Conservation (phyloP, 2,888 invertebrate species). For the Diarsia mendica region DNA sequence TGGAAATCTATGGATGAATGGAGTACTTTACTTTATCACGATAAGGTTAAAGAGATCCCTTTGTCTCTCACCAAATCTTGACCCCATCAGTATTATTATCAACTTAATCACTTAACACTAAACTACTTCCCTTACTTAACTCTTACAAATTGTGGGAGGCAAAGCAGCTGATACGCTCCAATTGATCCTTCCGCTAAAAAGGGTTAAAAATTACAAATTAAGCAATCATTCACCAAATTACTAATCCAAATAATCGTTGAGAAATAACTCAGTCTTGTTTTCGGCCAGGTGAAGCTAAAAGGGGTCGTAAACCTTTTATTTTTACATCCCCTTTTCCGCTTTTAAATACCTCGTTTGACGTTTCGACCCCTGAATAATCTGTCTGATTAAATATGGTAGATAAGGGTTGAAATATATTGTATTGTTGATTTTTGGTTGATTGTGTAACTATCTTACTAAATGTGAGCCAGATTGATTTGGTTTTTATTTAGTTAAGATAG, state of each 20-base stretch:
- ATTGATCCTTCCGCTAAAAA: slow-evolving; percentile 36
- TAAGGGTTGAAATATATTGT: slow-evolving; percentile 67
- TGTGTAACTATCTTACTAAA: slow-evolving; percentile 24
- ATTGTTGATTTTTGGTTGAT: slow-evolving; percentile 56
- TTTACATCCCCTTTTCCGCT: slow-evolving; percentile 72
- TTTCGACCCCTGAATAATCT: slow-evolving; percentile 69
- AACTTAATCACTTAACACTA: slow-evolving; percentile 24
- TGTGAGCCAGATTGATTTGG: neutral
- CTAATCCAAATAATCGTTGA: slow-evolving; percentile 57
- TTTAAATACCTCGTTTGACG: slow-evolving; percentile 55
- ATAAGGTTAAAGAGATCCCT: neutral
- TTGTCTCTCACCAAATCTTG: neutral
- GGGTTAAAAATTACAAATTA: slow-evolving; percentile 63
- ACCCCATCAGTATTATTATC: neutral
- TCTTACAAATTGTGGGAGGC: slow-evolving; percentile 52
- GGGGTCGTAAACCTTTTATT: slow-evolving; percentile 62
- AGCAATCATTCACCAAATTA: slow-evolving; percentile 59
- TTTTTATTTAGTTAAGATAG: neutral
- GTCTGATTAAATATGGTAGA: slow-evolving; percentile 76
- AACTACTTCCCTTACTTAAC: slow-evolving; percentile 25
- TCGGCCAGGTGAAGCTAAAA: slow-evolving; percentile 56
- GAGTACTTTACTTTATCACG: no score
- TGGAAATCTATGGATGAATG: no score
- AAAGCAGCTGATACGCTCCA: slow-evolving; percentile 44
- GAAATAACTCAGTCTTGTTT: slow-evolving; percentile 64